These are phyloP conservation scores for Tyria jacobaeae DNA, from an alignment of 2,888 invertebrate species.

Conservation along the genomic window DNA sequence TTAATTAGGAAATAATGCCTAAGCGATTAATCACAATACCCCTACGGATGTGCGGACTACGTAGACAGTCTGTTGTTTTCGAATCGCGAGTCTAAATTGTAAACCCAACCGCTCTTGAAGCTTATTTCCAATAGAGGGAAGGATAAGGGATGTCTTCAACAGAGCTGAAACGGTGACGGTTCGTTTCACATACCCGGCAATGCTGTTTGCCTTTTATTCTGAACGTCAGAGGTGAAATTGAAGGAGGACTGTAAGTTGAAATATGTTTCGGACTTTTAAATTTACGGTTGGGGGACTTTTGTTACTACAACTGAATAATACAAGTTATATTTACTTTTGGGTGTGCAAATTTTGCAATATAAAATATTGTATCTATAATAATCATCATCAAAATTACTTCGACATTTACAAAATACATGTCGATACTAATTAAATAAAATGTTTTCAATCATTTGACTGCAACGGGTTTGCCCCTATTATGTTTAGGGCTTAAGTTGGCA, in stretches of 20 bases:
- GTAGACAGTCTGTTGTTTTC: conserved; percentile 62
- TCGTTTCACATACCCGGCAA: conserved; percentile 74
- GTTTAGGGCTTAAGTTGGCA: too few species aligned
- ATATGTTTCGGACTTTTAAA: conserved; percentile 32
- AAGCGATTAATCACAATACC: conserved; percentile 83
- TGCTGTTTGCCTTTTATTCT: conserved; percentile 75
- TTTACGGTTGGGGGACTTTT: conserved; percentile 29
- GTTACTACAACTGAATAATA: conserved; percentile 25
- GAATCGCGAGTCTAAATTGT: conserved; percentile 52
- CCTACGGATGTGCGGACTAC: conserved; percentile 56
- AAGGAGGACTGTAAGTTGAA: conserved; percentile 44
- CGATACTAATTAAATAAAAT: neutral
- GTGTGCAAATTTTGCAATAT: conserved; percentile 10
- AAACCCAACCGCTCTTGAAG: conserved; percentile 63
- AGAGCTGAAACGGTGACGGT: conserved; percentile 81
- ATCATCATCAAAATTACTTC: neutral
- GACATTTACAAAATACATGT: neutral
- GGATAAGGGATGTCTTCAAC: conserved; percentile 69
- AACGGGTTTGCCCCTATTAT: too few species aligned
- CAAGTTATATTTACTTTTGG: conserved; percentile 18
- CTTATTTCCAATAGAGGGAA: conserved; percentile 76
- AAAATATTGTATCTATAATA: neutral
- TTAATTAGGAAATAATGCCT: conserved; percentile 85
- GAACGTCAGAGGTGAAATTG: conserved; percentile 74
- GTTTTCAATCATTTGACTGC: neutral